phyloP scores from a whole-genome alignment of 2,888 invertebrate species.

The Byasa hedistus region DNA sequence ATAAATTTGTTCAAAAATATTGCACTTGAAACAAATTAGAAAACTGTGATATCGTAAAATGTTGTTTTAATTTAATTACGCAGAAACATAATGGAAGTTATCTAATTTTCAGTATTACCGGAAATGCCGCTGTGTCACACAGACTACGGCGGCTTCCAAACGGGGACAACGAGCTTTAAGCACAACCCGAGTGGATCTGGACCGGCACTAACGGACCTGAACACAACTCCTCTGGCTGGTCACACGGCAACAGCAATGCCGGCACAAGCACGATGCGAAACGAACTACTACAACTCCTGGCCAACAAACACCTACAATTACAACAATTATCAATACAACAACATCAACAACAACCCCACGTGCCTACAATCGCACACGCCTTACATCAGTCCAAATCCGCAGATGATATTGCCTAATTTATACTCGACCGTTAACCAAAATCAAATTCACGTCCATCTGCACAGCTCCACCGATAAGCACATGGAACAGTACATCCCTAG shows the following conservation, averaged over 20 bases:
- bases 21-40: no score
- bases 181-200: conserved; percentile 62
- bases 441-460: conserved; percentile 90
- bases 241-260: conserved; percentile 21
- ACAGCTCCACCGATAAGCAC: conserved; percentile 83
- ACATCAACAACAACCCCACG: conserved; percentile 76
- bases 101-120: conserved; percentile 72
- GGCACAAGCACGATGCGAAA: conserved; percentile 58
- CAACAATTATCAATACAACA: conserved; percentile 86
- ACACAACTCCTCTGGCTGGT: conserved; percentile 47
- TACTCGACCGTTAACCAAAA: conserved; percentile 93
- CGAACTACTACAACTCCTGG: conserved; percentile 82
- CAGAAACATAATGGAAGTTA: neutral
- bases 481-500: conserved; percentile 82
- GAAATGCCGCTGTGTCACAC: conserved; percentile 75
- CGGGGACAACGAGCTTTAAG: conserved; percentile 61
- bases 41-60: no score
- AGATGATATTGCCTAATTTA: conserved; percentile 88
- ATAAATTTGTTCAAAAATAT: neutral
- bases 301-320: conserved; percentile 83
- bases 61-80: no score
- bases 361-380: conserved; percentile 79
- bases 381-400: conserved; percentile 81
- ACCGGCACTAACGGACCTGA: conserved; percentile 70
- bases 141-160: conserved; percentile 67